These are phyloP conservation scores for Papilio gigon DNA, from an alignment of 2,888 invertebrate species.

Conservation along the genomic window DNA sequence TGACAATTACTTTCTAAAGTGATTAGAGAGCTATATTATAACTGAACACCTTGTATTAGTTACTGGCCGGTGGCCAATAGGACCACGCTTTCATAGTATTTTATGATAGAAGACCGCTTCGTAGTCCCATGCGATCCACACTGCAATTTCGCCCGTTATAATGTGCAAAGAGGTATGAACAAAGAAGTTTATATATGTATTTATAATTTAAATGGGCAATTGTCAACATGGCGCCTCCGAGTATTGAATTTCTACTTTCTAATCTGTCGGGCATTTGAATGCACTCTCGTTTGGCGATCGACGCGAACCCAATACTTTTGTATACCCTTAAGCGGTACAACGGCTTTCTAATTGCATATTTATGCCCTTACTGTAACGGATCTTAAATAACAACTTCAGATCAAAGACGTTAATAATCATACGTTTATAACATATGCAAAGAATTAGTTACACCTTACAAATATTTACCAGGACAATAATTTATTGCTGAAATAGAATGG, in stretches of 20 bases:
- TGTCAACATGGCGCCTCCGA: constrained; percentile 58
- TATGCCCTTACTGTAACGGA: constrained; percentile 51
- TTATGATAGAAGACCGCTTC: neutral
- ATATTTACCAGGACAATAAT: neutral
- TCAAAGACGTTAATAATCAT: constrained; percentile 20
- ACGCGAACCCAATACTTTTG: constrained; percentile 68
- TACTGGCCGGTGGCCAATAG: neutral
- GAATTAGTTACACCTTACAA: constrained; percentile 17
- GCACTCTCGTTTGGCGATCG: constrained; percentile 63
- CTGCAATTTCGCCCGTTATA: neutral
- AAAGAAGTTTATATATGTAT: constrained; percentile 35
- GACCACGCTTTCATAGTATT: neutral
- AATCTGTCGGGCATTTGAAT: constrained; percentile 69
- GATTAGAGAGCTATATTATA: constrained; percentile 31
- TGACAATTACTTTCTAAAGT: constrained; percentile 18
- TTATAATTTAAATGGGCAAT: constrained; percentile 47
- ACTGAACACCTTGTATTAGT: constrained; percentile 26
- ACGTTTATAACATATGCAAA: constrained; percentile 20
- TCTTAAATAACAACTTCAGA: constrained; percentile 28
- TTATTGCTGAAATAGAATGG: neutral
- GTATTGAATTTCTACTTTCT: constrained; percentile 72
- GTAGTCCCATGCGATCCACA: too few species aligned
- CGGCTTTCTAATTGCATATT: constrained; percentile 68
- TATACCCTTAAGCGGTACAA: constrained; percentile 65
- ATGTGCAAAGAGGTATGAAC: constrained; percentile 32